Base-by-base conservation (phyloP, 2,113 vertebrate species). In the Pristiophorus japonicus region DNA sequence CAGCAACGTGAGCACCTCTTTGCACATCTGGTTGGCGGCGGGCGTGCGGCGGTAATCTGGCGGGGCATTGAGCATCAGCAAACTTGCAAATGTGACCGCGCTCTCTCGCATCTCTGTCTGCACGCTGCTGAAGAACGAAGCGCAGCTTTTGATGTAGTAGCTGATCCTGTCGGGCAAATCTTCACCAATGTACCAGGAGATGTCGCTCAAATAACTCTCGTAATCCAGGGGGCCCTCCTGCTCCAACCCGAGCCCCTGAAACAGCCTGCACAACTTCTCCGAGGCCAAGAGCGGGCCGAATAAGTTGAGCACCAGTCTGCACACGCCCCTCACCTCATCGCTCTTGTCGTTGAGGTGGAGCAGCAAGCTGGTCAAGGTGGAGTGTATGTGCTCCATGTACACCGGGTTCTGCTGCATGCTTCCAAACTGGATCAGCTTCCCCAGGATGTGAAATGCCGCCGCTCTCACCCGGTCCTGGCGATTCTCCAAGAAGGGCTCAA, bases 281-380 rank as follows among this genome's bases (percentile, higher is more conserved):
- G 93, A 94, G 0, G 38, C 22, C 66, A 94, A 7, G 27, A 70
- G 12, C 4, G 65, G 93, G 12, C 93, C 93, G 0, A 70, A 0
- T n/a, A 63, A 59, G 42, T 1, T 34, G 66, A 94, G 63, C 66
- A 94, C 66, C 0, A 7, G 45, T 18, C 45, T 51, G 66, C 42
- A 94, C 27, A 18, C 27, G 24, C 1, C 7, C 12, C 38, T 70
- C 22, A 94, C 93, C 45, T 94, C 93, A 0, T 51, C 14, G 3
- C 34, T 70, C 93, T 38, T 94, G 65, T 94, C 93, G 5, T 94
- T 70, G 65, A 94, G 93, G 66, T 94, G 93, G 11, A 94, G 42
- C 93, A 94, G 93, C 45, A 94, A 34, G 93, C 24, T 30, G 66
- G 42, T 70, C 93, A 94, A 18, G 93, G 65, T 14, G 3, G 93